Base-by-base conservation (phyloP, 2,113 vertebrate genomes). In the Pseudopipra pipra region DNA sequence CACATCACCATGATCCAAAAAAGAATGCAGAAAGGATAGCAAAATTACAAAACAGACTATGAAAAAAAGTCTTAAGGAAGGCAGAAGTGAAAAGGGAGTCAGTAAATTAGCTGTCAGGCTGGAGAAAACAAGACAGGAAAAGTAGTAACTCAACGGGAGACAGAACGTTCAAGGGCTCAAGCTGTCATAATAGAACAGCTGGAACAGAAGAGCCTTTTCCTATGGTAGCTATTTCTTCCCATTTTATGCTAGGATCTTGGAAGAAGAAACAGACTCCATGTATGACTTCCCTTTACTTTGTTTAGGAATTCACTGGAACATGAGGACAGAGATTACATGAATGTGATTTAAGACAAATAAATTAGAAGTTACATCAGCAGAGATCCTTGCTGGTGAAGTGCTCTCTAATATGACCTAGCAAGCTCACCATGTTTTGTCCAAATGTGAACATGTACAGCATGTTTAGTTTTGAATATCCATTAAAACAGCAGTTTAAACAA, bases 111-210 rank as follows among this genome's bases (percentile, higher is more conserved):
- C 98, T 35, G 98, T 99, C 94, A 98, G 97, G 81, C 75, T 87
- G n/a, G 98, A 98, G 89, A 99, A 98, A 87, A 97, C 83, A 46
- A 96, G 97, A 83, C 98, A 98, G 96, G 98, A 98, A 96, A 98
- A 98, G 72, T 97, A 98, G 91, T 94, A 98, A 96, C 82, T 98
- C 85, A 97, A 91, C 13, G 13, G 98, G 67, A 97, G 96, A 72
- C 97, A 95, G 11, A 99, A 98, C 12, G 3, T 98, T 85, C 98
- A 98, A 68, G 97, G 98, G 23, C 76, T 99, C 92, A 98, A 98
- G 95, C 98, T 98, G 58, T 98, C 97, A 78, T 94, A 93, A 95
- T 71, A 96, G 72, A 93, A 31, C 55, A 94, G 63, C 52, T 96
- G 87, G 87, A 96, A 94, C 33, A 84, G 68, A 79, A 75, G 35